Conservation (phyloP, 1,140 invertebrate genomes). For the Papilio polyxenes region DNA sequence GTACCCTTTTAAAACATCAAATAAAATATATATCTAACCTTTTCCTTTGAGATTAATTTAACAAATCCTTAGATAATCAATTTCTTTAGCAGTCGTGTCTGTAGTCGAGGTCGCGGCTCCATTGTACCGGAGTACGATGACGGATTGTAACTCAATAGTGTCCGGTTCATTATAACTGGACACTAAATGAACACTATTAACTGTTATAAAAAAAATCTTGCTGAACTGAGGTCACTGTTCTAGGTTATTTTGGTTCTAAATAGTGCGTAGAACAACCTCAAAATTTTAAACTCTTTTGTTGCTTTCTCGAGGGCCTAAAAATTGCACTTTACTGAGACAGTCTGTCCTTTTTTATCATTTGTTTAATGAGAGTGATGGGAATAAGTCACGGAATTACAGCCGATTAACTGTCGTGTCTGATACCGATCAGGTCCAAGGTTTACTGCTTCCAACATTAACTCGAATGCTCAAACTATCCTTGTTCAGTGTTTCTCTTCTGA, state of each 20-base stretch:
- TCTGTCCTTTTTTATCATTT: constrained; percentile 4
- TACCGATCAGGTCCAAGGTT: constrained; percentile 1
- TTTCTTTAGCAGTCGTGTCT: not conserved
- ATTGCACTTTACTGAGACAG: not conserved
- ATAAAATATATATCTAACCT: not conserved
- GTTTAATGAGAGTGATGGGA: not conserved
- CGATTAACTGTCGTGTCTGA: not conserved
- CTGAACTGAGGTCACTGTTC: not conserved
- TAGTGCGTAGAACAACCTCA: not conserved
- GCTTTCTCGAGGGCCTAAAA: not conserved
- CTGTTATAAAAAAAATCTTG: not conserved
- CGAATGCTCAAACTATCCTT: not conserved
- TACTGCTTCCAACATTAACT: not conserved
- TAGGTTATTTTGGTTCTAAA: not conserved
- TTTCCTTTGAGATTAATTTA: not conserved
- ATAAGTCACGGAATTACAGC: constrained; percentile 16
- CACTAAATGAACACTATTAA: not conserved
- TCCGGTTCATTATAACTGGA: not conserved
- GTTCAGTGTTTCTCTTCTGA: not conserved
- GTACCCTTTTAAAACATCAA: not conserved
- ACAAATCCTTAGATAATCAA: not conserved
- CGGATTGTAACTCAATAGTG: not conserved
- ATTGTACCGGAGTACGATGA: not conserved
- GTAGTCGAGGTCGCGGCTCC: not conserved
- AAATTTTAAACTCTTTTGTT: not conserved